Percentiles rank a stretch among this genome's conserved stretches.
Evolutionary conservation across 2,113 vertebrate species (phyloP).

Genomic region (Phasianus colchicus): DNA sequence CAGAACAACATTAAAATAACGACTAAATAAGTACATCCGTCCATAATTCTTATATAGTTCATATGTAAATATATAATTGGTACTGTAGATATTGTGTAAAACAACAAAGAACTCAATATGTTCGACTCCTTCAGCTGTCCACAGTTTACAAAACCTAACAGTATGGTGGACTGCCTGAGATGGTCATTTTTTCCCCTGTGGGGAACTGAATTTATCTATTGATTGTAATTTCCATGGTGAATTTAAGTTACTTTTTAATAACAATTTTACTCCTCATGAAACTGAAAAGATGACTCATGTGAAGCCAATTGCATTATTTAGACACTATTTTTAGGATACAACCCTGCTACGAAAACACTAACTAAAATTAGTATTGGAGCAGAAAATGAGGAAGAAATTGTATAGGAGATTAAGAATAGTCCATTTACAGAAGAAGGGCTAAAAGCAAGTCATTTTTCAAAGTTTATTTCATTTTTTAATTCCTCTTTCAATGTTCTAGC

Average conservation of each 20-base stretch:
- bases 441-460: background rate
- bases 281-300: background rate
- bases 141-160: background rate
- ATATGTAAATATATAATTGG: background rate
- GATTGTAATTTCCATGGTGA: background rate
- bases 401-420: background rate
- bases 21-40: background rate
- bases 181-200: background rate
- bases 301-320: background rate
- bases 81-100: background rate
- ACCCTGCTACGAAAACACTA: background rate
- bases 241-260: slow-evolving; percentile 10
- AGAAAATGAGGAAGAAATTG: background rate
- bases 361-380: background rate
- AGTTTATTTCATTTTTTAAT: background rate
- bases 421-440: background rate
- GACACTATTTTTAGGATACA: background rate
- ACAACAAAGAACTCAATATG: rapidly evolving
- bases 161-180: background rate
- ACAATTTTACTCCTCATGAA: background rate
- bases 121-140: background rate
- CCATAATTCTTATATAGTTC: background rate
- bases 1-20: slow-evolving; percentile 17
- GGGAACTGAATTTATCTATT: background rate
- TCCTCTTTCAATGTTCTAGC: background rate